Evolutionary conservation across 2,797 vertebrate species (phyloP).

Genomic region (Dicrostonyx torquatus): DNA sequence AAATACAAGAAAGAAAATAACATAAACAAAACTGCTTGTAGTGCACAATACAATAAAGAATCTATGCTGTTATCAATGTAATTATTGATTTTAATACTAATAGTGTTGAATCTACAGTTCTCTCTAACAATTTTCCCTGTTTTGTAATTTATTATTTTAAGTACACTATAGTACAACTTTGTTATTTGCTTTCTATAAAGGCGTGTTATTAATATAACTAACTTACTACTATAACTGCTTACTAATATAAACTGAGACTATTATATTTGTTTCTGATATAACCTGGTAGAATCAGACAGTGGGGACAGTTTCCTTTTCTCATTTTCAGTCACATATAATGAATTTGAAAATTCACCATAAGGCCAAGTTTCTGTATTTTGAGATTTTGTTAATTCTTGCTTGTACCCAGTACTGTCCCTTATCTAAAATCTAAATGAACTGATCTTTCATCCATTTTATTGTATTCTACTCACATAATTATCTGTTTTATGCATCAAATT

Average conservation of each 20-base stretch:
- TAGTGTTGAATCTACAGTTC: conserved; percentile 11
- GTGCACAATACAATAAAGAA: not conserved
- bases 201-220: not conserved
- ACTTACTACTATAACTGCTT: not conserved
- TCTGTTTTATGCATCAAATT: not conserved
- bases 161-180: not conserved
- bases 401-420: not conserved
- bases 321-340: not conserved
- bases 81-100: conserved; percentile 19
- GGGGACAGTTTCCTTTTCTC: not conserved
- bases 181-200: conserved; percentile 16
- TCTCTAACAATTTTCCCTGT: not conserved
- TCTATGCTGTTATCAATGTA: not conserved
- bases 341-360: not conserved
- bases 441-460: not conserved
- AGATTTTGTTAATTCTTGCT: not conserved
- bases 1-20: conserved; percentile 31
- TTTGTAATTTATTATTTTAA: not conserved
- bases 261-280: conserved; percentile 7
- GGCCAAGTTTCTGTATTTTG: too few relatives aligned
- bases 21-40: conserved; percentile 38
- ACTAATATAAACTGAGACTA: not conserved
- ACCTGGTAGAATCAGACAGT: not conserved
- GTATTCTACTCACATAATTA: not conserved
- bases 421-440: not conserved